Percentiles rank a stretch among this genome's conserved stretches.
These are phyloP conservation scores for Sciurus vulgaris DNA, from an alignment of 2,797 vertebrate genomes.

Conservation along the genomic window DNA sequence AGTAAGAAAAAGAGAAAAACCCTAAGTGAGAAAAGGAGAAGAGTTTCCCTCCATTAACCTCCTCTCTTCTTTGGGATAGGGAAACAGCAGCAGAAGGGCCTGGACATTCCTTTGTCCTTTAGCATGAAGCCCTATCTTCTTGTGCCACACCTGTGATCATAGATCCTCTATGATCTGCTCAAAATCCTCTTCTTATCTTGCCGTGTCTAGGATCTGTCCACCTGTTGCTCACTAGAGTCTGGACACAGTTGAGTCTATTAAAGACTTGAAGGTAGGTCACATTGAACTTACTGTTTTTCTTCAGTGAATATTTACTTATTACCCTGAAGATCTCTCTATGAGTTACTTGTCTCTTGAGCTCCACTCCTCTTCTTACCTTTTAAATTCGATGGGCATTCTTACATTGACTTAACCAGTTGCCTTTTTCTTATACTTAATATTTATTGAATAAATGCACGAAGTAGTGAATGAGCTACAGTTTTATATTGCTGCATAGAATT, in stretches of 20 bases:
- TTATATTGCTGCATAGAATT: background rate
- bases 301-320: background rate
- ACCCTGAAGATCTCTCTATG: background rate
- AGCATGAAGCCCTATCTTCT: background rate
- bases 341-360: background rate
- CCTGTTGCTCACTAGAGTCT: background rate
- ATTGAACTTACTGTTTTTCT: background rate
- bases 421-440: background rate
- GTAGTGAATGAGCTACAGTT: background rate
- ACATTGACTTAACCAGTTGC: background rate
- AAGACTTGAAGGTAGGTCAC: background rate
- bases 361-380: background rate
- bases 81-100: background rate
- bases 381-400: background rate
- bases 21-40: rapidly evolving
- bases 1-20: background rate
- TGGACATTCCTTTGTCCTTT: background rate
- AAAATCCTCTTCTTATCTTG: background rate
- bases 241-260: background rate
- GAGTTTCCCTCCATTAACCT: rapidly evolving
- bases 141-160: too few relatives aligned
- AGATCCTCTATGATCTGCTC: background rate
- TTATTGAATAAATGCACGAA: background rate
- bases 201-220: too few relatives aligned
- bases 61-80: background rate